phyloP scores from a whole-genome alignment of 2,888 invertebrate species.

The Pecten maximus region DNA sequence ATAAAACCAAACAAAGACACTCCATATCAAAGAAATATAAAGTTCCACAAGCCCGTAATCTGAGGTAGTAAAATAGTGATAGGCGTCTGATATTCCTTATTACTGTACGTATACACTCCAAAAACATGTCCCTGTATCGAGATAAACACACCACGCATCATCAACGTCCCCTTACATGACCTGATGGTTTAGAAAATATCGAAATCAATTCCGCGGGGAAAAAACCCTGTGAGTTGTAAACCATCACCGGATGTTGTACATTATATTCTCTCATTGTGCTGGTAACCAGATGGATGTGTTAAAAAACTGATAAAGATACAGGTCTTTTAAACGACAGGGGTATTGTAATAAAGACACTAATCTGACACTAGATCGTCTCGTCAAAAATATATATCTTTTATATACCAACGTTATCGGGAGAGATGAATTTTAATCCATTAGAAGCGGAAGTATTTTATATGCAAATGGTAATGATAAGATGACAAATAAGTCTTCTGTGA shows the following conservation, averaged over 20 bases:
- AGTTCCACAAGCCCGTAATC: no score
- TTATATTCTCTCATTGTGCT: not conserved
- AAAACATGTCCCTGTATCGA: no score
- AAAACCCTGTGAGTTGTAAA: not conserved
- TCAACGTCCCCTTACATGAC: not conserved
- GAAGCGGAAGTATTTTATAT: constrained; percentile 20
- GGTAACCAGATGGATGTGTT: not conserved
- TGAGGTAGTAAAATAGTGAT: no score
- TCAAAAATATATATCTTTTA: not conserved
- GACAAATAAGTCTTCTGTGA: not conserved
- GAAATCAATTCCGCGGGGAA: not conserved
- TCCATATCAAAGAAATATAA: no score
- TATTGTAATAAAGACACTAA: not conserved
- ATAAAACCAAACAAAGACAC: no score
- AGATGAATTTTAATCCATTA: not conserved
- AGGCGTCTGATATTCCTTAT: no score
- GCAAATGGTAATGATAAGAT: not conserved
- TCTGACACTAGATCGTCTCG: not conserved
- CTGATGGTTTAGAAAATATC: not conserved
- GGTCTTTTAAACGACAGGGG: not conserved
- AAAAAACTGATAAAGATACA: not conserved
- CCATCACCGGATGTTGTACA: constrained; percentile 13
- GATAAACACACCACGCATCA: not conserved
- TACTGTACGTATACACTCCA: no score
- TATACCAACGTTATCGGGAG: not conserved